Conservation (phyloP, 2,888 invertebrate genomes). For the Chymomyza fuscimana region DNA sequence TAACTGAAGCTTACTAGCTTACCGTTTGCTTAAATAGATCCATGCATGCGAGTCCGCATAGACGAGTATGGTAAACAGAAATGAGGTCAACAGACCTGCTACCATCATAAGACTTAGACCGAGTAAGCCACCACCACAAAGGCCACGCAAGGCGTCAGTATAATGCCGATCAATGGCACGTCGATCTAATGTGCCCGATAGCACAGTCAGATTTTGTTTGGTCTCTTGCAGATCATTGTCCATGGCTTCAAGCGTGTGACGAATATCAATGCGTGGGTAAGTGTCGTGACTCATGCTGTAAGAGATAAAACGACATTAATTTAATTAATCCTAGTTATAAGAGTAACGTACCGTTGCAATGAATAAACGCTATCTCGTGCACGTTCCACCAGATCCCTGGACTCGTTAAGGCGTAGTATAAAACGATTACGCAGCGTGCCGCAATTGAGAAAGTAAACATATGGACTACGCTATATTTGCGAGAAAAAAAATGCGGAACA, state of each 20-base stretch:
- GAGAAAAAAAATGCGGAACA: not conserved
- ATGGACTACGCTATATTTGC: constrained; percentile 75
- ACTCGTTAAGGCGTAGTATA: constrained; percentile 79
- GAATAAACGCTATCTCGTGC: constrained; percentile 78
- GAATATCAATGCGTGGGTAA: constrained; percentile 78
- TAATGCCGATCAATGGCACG: constrained; percentile 91
- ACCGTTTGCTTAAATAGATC: constrained; percentile 97
- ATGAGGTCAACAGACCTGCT: constrained; percentile 92
- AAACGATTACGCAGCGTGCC: constrained; percentile 79
- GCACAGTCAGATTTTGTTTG: constrained; percentile 79
- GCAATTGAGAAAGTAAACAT: constrained; percentile 79
- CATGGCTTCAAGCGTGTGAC: constrained; percentile 76
- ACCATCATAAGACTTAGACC: constrained; percentile 92
- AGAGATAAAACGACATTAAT: not conserved
- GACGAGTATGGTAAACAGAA: constrained; percentile 94
- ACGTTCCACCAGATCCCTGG: constrained; percentile 79
- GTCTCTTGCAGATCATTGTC: constrained; percentile 78
- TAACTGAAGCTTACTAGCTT: constrained; percentile 46
- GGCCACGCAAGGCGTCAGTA: constrained; percentile 87
- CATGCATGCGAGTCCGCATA: constrained; percentile 97
- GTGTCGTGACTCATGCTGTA: constrained; percentile 79
- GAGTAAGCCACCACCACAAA: constrained; percentile 90
- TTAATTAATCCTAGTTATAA: not conserved
- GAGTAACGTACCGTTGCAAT: constrained; percentile 73
- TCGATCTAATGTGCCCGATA: constrained; percentile 88